Percentiles rank a stretch among this genome's conserved stretches.
phyloP scores from a whole-genome alignment of 2,797 vertebrate species.

The Mormyrops attenuatus region DNA sequence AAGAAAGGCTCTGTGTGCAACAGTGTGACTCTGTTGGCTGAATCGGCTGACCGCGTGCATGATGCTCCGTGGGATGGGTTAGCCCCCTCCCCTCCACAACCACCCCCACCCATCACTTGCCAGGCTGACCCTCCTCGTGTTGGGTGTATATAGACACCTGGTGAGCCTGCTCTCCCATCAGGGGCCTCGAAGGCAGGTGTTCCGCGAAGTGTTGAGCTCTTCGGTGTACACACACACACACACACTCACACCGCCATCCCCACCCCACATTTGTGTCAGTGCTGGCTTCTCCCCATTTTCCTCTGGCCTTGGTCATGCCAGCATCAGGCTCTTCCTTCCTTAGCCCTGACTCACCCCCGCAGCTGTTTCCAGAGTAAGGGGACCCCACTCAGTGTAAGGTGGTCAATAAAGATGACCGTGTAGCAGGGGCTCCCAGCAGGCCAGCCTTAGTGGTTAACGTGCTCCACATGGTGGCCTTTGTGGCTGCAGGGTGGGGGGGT shows the following conservation, averaged over 20 bases:
- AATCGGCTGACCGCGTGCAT: not conserved
- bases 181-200: not conserved
- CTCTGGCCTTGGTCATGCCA: not conserved
- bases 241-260: not conserved
- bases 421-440: not conserved
- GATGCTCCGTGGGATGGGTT: not conserved
- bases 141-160: not conserved
- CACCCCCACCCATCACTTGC: not conserved
- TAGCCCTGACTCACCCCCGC: not conserved
- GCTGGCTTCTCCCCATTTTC: not conserved
- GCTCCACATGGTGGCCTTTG: not conserved
- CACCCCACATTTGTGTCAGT: not conserved
- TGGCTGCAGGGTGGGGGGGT: not conserved
- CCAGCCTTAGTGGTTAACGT: not conserved
- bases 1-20: not conserved
- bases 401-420: not conserved
- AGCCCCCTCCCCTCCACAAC: not conserved
- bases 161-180: not conserved
- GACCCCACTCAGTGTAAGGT: not conserved
- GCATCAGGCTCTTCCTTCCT: not conserved
- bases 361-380: not conserved
- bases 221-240: not conserved
- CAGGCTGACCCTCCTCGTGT: not conserved
- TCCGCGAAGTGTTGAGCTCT: not conserved
- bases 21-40: not conserved